Evolutionary conservation across 2,797 vertebrate genomes (phyloP), one percentile per base, ranked within the genome.

Genomic region (Sardinella longiceps): DNA sequence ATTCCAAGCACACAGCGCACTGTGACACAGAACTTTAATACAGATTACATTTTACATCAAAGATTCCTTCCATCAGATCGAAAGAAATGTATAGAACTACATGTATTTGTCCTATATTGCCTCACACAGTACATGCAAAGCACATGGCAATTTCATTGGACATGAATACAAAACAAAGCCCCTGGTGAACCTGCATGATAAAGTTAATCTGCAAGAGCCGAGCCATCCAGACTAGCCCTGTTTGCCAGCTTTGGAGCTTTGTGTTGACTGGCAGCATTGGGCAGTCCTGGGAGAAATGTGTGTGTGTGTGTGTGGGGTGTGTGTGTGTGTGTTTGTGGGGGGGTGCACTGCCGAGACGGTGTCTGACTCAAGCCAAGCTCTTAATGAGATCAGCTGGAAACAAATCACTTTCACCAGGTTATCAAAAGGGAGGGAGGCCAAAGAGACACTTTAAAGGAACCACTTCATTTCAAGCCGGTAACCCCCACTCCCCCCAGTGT

Each of bases 181-280:
- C 33, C 15, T 37, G 0, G 11, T 18, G 66, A 74, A 74, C 63
- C 12, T 33, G 33, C 30, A 74, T 37, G 33, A 74, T 74, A 74
- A 74, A 74, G 63, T 66, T 15, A 66, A 30, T 15, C 66, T 37
- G 30, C 15, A 37, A 18, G 12, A 37, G 48, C 48, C 66, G 3
- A 74, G 63, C 11, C 30, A 74, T 30, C 66, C 30, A 30, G 30
- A 30, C 66, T 7, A n/a, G 66, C 66, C 66, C 33, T 20, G 66
- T 85, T 87, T 86, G 85, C 85, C 87, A 88, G 83, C 87, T 87
- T 89, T 84, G 14, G 25, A 12, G 25, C 39, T 56, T 14, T 53
- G 74, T 37, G 23, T 74, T 74, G 30, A 74, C 66, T 74, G 66
- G 66, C 66, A 74, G 66, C 66, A 30, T 15, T 14, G 66, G 30